Conservation (phyloP, 2,888 invertebrate genomes). For the Apocheima hispidaria region DNA sequence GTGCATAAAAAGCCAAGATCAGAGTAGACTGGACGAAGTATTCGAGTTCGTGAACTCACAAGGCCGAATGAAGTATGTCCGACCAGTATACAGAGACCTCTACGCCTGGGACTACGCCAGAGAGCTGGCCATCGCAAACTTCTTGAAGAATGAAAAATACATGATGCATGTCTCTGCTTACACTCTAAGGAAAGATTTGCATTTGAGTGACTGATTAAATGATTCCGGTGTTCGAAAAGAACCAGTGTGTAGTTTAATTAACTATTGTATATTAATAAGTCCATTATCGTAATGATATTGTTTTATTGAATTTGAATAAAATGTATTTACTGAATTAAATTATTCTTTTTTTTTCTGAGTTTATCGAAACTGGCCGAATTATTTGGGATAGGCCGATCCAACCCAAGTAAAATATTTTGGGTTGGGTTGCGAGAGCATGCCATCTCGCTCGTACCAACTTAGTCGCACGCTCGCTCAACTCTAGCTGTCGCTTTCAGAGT, state of each 20-base stretch:
- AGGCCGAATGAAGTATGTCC: constrained; percentile 96
- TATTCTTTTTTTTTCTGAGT: neutral
- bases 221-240: neutral
- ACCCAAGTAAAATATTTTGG: too few relatives aligned
- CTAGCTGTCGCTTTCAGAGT: too few relatives aligned
- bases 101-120: constrained; percentile 92
- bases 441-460: too few relatives aligned
- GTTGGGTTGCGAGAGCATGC: too few relatives aligned
- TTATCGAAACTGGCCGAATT: too few relatives aligned
- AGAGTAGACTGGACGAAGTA: constrained; percentile 88
- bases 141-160: constrained; percentile 87
- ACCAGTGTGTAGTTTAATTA: constrained; percentile 32
- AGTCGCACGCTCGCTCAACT: too few relatives aligned
- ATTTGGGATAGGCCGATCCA: too few relatives aligned
- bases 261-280: constrained; percentile 28
- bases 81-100: constrained; percentile 95
- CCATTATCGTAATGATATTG: constrained; percentile 10
- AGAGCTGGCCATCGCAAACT: constrained; percentile 89
- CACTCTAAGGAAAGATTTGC: constrained; percentile 91
- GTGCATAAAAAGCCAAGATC: constrained; percentile 90
- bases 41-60: constrained; percentile 93
- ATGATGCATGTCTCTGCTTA: constrained; percentile 95
- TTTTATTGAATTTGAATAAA: constrained; percentile 20
- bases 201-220: constrained; percentile 66
- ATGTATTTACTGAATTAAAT: constrained; percentile 10